A percentile compares a stretch with the other conserved stretches of the same genome.
phyloP scores from a whole-genome alignment of 2,797 vertebrate species.

The Podargus strigoides region DNA sequence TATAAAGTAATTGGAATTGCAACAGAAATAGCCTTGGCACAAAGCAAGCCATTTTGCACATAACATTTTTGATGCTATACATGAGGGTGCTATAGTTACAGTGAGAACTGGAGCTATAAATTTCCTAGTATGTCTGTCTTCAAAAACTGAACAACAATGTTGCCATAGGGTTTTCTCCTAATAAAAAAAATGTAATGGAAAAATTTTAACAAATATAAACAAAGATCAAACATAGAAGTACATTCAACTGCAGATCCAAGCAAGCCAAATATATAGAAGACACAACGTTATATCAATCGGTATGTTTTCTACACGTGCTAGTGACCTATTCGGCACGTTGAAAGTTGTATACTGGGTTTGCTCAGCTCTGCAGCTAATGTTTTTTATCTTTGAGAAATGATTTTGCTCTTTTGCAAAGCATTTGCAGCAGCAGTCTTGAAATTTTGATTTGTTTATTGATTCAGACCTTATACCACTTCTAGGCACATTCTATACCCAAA shows the following conservation, averaged over 20 bases:
- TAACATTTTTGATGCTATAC: slow-evolving; percentile 19
- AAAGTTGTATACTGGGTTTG: background rate
- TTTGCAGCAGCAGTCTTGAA: background rate
- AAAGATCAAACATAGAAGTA: background rate
- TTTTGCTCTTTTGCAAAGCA: background rate
- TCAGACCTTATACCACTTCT: background rate
- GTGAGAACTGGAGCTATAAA: background rate
- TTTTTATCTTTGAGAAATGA: background rate
- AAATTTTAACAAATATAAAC: background rate
- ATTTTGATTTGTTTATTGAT: background rate
- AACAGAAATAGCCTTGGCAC: slow-evolving; percentile 25
- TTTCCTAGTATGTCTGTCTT: background rate
- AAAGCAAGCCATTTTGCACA: background rate
- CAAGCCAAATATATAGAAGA: background rate
- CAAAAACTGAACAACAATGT: background rate
- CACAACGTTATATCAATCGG: background rate
- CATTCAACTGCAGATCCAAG: background rate
- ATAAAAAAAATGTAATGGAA: background rate
- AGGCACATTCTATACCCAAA: background rate
- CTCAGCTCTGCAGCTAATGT: background rate
- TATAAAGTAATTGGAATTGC: background rate
- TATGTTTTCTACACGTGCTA: background rate
- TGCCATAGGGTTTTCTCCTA: background rate
- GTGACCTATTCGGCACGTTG: background rate
- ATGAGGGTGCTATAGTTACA: background rate